A percentile compares a stretch with the other conserved stretches of the same genome.
phyloP scores from a whole-genome alignment of 2,797 vertebrate genomes.

The Eremophila alpestris region DNA sequence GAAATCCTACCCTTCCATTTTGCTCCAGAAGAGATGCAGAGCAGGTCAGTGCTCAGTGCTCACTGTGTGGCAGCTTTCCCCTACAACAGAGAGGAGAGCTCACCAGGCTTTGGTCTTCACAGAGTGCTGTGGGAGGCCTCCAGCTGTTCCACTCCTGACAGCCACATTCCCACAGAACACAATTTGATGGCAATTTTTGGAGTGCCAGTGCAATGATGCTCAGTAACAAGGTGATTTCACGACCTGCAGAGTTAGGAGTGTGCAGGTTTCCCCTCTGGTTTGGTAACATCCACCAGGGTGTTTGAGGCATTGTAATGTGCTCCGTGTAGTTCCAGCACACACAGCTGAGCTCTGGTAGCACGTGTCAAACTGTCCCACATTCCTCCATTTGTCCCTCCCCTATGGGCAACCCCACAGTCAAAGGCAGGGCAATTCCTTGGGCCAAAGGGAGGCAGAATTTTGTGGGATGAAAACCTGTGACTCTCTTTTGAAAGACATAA shows the following conservation, averaged over 20 bases:
- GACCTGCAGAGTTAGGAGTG: not conserved
- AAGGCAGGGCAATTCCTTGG: not conserved
- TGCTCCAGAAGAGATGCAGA: not conserved
- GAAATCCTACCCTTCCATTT: conserved; percentile 26
- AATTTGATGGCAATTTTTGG: not conserved
- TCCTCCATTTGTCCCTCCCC: accelerated
- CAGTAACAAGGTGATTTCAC: not conserved
- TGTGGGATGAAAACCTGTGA: not conserved
- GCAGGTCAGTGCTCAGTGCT: not conserved
- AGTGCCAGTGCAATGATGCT: not conserved
- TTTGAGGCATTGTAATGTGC: accelerated
- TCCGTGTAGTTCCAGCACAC: not conserved
- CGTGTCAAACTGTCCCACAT: not conserved
- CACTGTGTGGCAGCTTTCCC: accelerated
- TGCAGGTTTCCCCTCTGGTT: not conserved
- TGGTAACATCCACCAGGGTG: not conserved
- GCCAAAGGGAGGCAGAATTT: not conserved
- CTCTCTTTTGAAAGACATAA: not conserved
- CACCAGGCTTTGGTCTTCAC: not conserved
- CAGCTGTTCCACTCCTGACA: not conserved
- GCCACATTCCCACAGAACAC: not conserved
- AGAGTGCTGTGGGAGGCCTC: not conserved
- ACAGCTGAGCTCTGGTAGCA: not conserved
- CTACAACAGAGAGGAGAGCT: not conserved
- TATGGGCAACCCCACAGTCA: accelerated